Conservation (phyloP, 2,797 vertebrate species). For the Phaenicophaeus curvirostris region DNA sequence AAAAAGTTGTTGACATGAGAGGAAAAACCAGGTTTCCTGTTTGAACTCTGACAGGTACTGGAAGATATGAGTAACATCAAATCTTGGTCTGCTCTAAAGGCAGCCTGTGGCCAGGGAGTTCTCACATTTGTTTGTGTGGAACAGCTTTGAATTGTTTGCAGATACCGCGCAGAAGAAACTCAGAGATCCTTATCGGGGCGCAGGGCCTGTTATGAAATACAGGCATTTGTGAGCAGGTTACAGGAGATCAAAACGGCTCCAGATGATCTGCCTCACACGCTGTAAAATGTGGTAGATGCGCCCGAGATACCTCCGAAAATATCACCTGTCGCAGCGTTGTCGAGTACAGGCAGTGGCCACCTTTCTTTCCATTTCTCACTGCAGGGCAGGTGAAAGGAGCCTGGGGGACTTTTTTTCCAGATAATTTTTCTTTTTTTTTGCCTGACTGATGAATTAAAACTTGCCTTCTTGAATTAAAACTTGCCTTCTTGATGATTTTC, state of each 20-base stretch:
- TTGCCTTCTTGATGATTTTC: constrained; percentile 5
- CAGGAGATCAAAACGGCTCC: constrained; percentile 64
- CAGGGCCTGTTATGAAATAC: constrained; percentile 72
- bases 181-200: constrained; percentile 72
- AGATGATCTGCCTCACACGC: constrained; percentile 55
- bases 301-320: constrained; percentile 45
- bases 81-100: constrained; percentile 77
- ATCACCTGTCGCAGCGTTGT: not conserved
- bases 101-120: constrained; percentile 86
- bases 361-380: constrained; percentile 55
- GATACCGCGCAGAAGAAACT: constrained; percentile 66
- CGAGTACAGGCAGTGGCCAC: constrained; percentile 33
- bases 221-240: constrained; percentile 69
- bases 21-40: constrained; percentile 90
- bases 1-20: constrained; percentile 83
- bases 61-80: constrained; percentile 92
- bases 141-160: constrained; percentile 80
- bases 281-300: constrained; percentile 57
- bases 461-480: constrained; percentile 25
- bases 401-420: constrained; percentile 50
- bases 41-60: constrained; percentile 88
- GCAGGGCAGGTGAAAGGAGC: not conserved
- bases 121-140: constrained; percentile 77
- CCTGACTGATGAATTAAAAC: constrained; percentile 1
- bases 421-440: not conserved